Base-by-base conservation (phyloP, 30 jellyfish, hydroid and myxozoan species). In the Chrysaora quinquecirrha region DNA sequence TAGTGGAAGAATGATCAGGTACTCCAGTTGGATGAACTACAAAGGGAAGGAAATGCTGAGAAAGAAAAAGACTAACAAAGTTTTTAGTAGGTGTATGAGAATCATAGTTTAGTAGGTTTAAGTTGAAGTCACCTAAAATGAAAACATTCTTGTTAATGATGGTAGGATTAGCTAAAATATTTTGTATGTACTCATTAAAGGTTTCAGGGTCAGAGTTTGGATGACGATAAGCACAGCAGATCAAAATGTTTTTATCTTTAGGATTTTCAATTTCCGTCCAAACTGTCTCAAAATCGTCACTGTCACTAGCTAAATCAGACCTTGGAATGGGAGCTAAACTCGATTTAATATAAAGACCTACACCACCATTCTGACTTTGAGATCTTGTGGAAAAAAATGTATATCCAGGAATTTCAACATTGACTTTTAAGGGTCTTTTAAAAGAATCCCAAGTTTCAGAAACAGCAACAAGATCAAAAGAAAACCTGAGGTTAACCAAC, bases 21-120 rank as follows among this genome's bases (percentile, higher is more conserved):
- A n/a, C n/a, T n/a, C n/a, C n/a, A 14, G 87, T 50, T 50, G 87
- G 87, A 76, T 76, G 88, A 62, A 76, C 33, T 12, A 76, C 38
- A 23, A 12, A 76, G 7, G 88, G 88, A 54, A 76, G 88, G 35
- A 76, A 54, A 46, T 61, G 58, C 68, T 76, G 80, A 56, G 88
- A 76, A 43, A 76, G 81, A 32, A 52, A 31, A 30, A 76, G 67
- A 76, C 81, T 76, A 1, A 76, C 80, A 76, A 48, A 74, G 9
- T 46, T 48, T 0, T 28, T 52, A 28, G 86, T 34, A 74, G 80
- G n/a, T n/a, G n/a, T n/a, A n/a, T n/a, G n/a, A n/a, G n/a, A n/a
- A n/a, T n/a, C n/a, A n/a, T n/a, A n/a, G n/a, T n/a, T n/a, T n/a
- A n/a, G n/a, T n/a, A n/a, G n/a, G n/a, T n/a, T n/a, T n/a, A n/a